These are phyloP conservation scores for Sinocyclocheilus maitianheensis DNA, from an alignment of 2,113 vertebrate genomes.

Conservation along the genomic window DNA sequence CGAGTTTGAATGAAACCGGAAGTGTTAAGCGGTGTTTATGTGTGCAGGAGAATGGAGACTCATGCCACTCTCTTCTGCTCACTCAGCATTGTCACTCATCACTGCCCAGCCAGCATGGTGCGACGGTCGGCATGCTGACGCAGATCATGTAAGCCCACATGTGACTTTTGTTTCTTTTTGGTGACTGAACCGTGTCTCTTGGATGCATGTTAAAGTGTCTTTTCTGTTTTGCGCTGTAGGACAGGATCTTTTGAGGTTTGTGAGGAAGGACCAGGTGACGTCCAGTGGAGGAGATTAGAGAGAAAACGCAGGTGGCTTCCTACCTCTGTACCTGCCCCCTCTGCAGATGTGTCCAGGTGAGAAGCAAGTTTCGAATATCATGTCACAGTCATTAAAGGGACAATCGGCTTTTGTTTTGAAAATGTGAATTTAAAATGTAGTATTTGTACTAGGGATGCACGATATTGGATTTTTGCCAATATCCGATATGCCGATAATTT, in stretches of 20 bases:
- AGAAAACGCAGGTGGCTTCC: conserved; percentile 78
- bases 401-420: background rate
- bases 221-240: conserved; percentile 73
- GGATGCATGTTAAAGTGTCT: background rate
- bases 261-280: conserved; percentile 71
- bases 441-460: background rate
- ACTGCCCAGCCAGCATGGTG: conserved; percentile 38
- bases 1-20: background rate
- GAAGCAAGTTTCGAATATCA: background rate
- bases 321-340: conserved; percentile 68
- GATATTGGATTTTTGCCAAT: too few species aligned
- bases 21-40: background rate
- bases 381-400: too few species aligned
- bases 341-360: conserved; percentile 66
- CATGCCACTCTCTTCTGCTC: conserved; percentile 66
- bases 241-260: conserved; percentile 74
- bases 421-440: background rate
- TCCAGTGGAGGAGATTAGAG: conserved; percentile 78
- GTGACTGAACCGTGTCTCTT: background rate
- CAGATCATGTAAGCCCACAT: conserved; percentile 70
- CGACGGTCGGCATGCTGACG: conserved; percentile 53
- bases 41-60: conserved; percentile 65
- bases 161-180: background rate
- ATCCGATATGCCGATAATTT: too few species aligned
- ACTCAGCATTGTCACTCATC: conserved; percentile 46